Evolutionary conservation across 2,113 vertebrate genomes (phyloP).

Genomic region (Ceyx melanurus): DNA sequence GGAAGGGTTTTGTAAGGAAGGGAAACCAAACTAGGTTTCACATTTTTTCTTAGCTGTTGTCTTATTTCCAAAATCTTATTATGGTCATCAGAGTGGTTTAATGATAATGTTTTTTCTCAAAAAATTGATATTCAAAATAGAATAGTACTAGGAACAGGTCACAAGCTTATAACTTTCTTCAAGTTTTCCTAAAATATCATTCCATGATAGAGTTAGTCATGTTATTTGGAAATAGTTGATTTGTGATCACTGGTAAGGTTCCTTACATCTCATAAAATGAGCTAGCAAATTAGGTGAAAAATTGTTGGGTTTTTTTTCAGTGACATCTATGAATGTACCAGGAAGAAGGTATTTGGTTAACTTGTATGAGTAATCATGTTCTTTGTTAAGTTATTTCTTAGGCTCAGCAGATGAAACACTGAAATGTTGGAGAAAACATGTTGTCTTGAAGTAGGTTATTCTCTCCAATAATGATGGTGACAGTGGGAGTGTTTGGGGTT

Average conservation of each 20-base stretch:
- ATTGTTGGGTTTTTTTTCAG: neutral
- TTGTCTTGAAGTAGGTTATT: neutral
- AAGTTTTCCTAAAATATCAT: neutral
- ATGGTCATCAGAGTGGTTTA: neutral
- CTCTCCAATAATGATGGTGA: neutral
- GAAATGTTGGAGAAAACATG: neutral
- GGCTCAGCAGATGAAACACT: neutral
- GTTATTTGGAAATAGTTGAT: neutral
- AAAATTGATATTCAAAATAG: neutral
- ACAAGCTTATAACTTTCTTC: neutral
- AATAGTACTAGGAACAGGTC: neutral
- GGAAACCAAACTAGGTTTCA: neutral
- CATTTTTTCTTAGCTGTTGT: neutral
- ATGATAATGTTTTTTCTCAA: neutral
- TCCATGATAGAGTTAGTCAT: neutral
- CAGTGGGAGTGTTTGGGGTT: too few relatives aligned
- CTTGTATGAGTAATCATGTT: neutral
- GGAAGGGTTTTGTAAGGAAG: neutral
- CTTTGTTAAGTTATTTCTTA: neutral
- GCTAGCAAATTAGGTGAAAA: neutral
- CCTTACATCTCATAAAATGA: neutral
- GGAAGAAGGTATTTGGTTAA: neutral
- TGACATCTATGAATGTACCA: neutral
- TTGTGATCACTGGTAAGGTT: neutral
- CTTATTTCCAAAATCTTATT: neutral